A percentile compares a stretch with the other conserved stretches of the same genome.
Evolutionary conservation across 2,888 invertebrate genomes (phyloP).

Genomic region (Zaprionus lineosus): DNA sequence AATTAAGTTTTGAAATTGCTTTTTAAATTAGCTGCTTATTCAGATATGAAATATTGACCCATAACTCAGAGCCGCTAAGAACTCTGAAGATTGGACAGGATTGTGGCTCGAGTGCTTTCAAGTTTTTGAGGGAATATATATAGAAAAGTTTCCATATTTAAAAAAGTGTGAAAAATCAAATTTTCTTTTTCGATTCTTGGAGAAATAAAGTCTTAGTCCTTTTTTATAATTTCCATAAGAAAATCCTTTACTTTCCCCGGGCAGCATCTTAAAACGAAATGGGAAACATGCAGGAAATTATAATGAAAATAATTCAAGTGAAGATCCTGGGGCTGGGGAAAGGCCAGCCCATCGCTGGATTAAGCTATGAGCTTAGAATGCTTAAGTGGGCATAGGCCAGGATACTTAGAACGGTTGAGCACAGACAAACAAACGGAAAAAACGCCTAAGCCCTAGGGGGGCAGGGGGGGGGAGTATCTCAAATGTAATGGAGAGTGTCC

Average conservation of each 20-base stretch:
- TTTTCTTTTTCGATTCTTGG: background rate
- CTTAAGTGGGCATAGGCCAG: constrained; percentile 67
- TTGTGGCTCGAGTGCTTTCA: no score
- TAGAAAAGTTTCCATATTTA: no score
- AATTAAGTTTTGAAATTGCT: constrained; percentile 82
- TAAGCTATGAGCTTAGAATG: constrained; percentile 71
- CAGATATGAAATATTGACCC: constrained; percentile 59
- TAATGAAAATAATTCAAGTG: constrained; percentile 41
- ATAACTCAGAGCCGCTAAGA: constrained; percentile 13
- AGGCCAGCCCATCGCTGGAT: constrained; percentile 65
- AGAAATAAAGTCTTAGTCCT: no score
- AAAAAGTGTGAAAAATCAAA: no score
- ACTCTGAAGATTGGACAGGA: no score
- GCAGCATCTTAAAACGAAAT: no score
- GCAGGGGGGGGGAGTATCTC: constrained; percentile 25
- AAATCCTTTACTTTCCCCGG: no score
- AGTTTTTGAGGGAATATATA: no score
- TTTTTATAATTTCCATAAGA: no score
- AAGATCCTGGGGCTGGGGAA: constrained; percentile 17
- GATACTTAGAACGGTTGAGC: constrained; percentile 40
- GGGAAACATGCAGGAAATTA: constrained; percentile 41
- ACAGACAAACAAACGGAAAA: constrained; percentile 36
- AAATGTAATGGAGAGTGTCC: constrained; percentile 44
- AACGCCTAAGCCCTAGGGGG: constrained; percentile 50
- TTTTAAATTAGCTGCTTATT: constrained; percentile 78